Evolutionary conservation across 2,797 vertebrate species (phyloP).

Genomic region (Otolemur crassicaudatus): DNA sequence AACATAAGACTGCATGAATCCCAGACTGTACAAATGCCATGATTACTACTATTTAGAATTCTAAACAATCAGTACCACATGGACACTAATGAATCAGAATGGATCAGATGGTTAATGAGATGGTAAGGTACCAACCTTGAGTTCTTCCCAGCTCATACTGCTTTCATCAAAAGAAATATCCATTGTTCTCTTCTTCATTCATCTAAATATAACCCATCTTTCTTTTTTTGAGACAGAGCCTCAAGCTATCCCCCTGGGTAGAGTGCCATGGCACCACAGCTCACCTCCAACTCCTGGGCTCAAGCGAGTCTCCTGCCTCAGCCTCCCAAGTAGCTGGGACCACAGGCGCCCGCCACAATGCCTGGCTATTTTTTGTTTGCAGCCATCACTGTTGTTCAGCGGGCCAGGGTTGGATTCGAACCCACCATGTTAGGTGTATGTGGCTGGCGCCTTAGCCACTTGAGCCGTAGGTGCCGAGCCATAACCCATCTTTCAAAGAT

Average conservation of each 20-base stretch:
- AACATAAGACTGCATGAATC: not conserved
- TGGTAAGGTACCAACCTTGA: not conserved
- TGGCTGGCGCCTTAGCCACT: too few species aligned
- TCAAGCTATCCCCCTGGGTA: too few species aligned
- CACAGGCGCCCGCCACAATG: too few species aligned
- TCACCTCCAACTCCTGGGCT: too few species aligned
- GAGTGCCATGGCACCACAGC: too few species aligned
- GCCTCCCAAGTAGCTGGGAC: too few species aligned
- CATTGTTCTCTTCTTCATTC: not conserved
- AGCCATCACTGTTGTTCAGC: too few species aligned
- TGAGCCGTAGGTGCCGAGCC: too few species aligned
- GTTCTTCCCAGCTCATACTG: not conserved
- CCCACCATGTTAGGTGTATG: too few species aligned
- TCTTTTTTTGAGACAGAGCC: not conserved
- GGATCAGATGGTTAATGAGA: not conserved
- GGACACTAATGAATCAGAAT: not conserved
- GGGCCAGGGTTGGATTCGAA: too few species aligned
- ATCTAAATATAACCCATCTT: not conserved
- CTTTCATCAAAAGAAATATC: not conserved
- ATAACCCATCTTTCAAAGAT: not conserved
- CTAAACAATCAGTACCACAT: not conserved
- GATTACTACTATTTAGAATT: not conserved
- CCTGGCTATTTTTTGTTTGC: too few species aligned
- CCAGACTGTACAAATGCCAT: not conserved
- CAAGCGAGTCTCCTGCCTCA: too few species aligned